These are phyloP conservation scores for Cyprinodon variegatus DNA, from an alignment of 2,113 vertebrate genomes.

Conservation along the genomic window DNA sequence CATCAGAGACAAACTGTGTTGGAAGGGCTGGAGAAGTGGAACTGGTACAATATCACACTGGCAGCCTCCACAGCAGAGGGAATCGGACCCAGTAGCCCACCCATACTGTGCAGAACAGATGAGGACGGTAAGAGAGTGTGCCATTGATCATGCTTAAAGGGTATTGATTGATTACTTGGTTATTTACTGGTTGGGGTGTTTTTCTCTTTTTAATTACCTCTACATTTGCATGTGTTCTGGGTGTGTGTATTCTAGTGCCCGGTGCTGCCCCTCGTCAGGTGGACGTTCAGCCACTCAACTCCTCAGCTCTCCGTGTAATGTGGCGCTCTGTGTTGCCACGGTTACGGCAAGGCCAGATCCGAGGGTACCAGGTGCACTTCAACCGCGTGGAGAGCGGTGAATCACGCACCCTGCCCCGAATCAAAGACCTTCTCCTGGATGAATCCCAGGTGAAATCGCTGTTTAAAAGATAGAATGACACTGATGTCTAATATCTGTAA, in stretches of 20 bases:
- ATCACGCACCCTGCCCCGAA: constrained; percentile 87
- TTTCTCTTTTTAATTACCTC: constrained; percentile 47
- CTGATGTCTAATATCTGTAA: constrained; percentile 38
- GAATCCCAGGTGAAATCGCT: constrained; percentile 87
- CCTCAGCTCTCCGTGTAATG: constrained; percentile 88
- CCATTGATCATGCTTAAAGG: constrained; percentile 30
- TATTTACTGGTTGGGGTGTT: constrained; percentile 43
- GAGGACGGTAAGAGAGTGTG: constrained; percentile 86
- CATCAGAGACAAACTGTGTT: constrained; percentile 83
- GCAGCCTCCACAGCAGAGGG: constrained; percentile 87
- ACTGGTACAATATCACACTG: constrained; percentile 88
- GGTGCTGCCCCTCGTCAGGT: constrained; percentile 90
- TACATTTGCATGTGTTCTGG: constrained; percentile 53
- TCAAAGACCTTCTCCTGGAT: constrained; percentile 93
- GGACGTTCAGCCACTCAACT: constrained; percentile 89
- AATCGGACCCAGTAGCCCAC: constrained; percentile 86
- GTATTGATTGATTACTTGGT: constrained; percentile 50
- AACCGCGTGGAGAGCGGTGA: constrained; percentile 86
- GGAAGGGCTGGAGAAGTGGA: constrained; percentile 92
- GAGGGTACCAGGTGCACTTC: constrained; percentile 94
- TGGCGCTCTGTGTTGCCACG: constrained; percentile 89
- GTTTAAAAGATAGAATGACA: constrained; percentile 31
- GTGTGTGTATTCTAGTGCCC: constrained; percentile 80
- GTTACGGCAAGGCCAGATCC: constrained; percentile 91
- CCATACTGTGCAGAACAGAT: constrained; percentile 88